These are phyloP conservation scores for Cochlearius cochlearius DNA, from an alignment of 2,113 vertebrate genomes.

Conservation along the genomic window DNA sequence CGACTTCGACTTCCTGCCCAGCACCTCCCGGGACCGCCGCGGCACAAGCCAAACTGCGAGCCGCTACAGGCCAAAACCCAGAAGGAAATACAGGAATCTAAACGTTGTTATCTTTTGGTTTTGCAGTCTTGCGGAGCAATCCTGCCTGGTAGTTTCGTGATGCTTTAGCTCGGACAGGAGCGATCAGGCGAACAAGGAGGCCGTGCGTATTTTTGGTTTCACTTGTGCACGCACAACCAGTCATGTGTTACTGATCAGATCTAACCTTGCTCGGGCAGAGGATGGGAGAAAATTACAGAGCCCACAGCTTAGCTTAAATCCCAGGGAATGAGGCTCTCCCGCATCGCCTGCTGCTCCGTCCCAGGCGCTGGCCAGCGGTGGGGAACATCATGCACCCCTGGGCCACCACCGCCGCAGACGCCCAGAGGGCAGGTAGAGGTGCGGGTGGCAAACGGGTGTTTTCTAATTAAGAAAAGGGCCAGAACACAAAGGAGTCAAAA, in stretches of 20 bases:
- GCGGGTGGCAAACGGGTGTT: rapidly evolving
- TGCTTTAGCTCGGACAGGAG: neutral
- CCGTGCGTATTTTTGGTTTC: neutral
- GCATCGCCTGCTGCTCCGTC: rapidly evolving
- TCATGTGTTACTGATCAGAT: neutral
- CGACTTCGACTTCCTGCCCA: neutral
- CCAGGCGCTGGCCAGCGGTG: rapidly evolving
- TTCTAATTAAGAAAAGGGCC: rapidly evolving
- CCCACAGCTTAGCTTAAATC: neutral
- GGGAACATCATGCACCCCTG: rapidly evolving
- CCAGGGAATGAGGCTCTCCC: neutral
- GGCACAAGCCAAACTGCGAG: neutral
- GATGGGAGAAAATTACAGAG: neutral
- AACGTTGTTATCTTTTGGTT: neutral
- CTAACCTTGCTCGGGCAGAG: neutral
- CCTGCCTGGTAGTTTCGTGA: neutral
- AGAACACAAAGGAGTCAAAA: neutral
- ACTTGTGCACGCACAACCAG: neutral
- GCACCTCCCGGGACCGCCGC: neutral
- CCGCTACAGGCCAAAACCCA: neutral
- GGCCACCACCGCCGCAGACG: rapidly evolving
- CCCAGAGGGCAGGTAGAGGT: neutral
- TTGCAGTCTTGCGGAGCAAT: neutral
- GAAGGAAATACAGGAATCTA: neutral
- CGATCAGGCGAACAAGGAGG: neutral